Base-by-base conservation (phyloP, 2,888 invertebrate species). In the Zaprionus lineosus region DNA sequence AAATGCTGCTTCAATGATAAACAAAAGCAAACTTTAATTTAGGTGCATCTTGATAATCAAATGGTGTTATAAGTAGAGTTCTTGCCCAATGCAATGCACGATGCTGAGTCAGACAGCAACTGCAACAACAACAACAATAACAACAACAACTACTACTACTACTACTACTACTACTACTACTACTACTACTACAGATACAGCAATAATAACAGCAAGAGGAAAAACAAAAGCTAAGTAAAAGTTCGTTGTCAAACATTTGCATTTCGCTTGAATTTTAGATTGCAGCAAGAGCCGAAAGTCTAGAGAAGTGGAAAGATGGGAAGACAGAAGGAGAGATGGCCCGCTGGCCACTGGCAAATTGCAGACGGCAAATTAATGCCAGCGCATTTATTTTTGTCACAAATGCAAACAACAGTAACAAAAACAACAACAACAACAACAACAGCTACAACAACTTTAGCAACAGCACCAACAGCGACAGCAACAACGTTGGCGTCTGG, bases 301-400 rank as follows among this genome's bases (percentile, higher is more conserved):
- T n/a, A 31, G 31, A 21, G 15, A 11, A 28, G 41, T 12, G 4
- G 39, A 3, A 24, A n/a, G 15, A 9, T 33, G 12, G 16, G 9
- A 9, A 12, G 31, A 36, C 36, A 33, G 26, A n/a, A 15, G 9
- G 33, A 2, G 2, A n/a, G 16, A 36, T 14, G 24, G 31, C 14
- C 7, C 15, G 56, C 60, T 77, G 79, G 84, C 81, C 81, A 73
- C 74, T 81, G 69, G 78, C 78, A 83, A 83, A 81, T 78, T 83
- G 74, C 78, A 84, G 78, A 79, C 78, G 69, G 84, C 82, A 78
- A 78, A 78, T 78, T 78, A 78, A 78, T 78, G 78, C 78, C 74
- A 83, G 78, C 78, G 74, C 78, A 78, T 78, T 78, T 78, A 78
- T 78, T 78, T 78, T 78, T 78, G 78, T 78, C 78, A 84, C 78